These are phyloP conservation scores for Sycobia sp. DNA, from an alignment of 1,140 invertebrate genomes.

Conservation along the genomic window DNA sequence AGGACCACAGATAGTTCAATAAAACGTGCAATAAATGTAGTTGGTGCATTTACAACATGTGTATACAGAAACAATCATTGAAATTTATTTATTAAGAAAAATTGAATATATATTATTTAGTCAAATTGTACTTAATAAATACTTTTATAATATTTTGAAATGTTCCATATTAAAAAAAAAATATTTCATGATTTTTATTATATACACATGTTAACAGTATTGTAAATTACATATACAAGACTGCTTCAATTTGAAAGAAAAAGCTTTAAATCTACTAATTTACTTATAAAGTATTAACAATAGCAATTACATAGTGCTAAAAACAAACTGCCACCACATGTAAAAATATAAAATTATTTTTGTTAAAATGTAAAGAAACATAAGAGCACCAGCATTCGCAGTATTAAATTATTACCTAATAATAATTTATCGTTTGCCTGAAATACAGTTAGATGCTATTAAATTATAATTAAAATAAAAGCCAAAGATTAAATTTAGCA, in stretches of 20 bases:
- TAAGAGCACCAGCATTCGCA: constrained; percentile 30
- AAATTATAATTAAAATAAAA: constrained; percentile 22
- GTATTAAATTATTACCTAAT: neutral
- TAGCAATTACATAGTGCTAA: constrained; percentile 12
- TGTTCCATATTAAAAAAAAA: too few species aligned
- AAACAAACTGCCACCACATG: constrained; percentile 28
- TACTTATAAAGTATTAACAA: too few species aligned
- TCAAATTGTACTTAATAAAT: too few species aligned
- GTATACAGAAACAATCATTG: too few species aligned
- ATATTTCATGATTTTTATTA: neutral
- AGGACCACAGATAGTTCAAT: constrained; percentile 11
- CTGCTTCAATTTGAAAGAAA: too few species aligned
- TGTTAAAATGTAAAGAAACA: constrained; percentile 11
- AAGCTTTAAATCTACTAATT: too few species aligned
- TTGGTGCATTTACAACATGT: neutral
- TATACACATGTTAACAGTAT: neutral
- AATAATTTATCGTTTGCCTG: neutral
- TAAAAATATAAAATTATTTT: neutral
- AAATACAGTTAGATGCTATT: neutral
- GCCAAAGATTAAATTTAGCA: constrained; percentile 9
- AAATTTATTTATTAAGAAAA: too few species aligned
- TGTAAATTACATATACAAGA: neutral
- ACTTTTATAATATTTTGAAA: too few species aligned
- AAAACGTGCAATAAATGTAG: constrained; percentile 29
- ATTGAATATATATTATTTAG: too few species aligned